Evolutionary conservation across 1,140 invertebrate species (phyloP).

Genomic region (Coelopa frigida): DNA sequence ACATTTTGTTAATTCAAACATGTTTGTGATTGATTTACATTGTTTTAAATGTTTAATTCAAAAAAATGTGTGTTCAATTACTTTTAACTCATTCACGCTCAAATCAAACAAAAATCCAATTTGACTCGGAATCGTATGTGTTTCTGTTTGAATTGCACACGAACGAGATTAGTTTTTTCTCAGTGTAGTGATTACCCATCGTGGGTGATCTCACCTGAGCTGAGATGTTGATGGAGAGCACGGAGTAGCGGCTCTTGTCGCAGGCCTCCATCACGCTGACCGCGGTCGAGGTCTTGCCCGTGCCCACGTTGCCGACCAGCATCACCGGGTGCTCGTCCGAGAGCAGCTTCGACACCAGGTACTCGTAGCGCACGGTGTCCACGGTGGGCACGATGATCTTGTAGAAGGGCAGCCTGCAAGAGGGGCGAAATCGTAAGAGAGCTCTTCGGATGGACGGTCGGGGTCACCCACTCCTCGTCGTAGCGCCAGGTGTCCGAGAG

Average conservation of each 20-base stretch:
- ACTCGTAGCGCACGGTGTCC: slow-evolving; percentile 73
- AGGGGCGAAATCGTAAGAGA: slow-evolving; percentile 15
- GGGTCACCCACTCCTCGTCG: slow-evolving; percentile 50
- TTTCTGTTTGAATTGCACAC: too few relatives aligned
- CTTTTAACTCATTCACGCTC: too few relatives aligned
- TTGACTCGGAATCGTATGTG: too few relatives aligned
- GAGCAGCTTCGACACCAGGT: slow-evolving; percentile 57
- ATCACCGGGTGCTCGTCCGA: slow-evolving; percentile 59
- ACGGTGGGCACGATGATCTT: slow-evolving; percentile 76
- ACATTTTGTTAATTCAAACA: too few relatives aligned
- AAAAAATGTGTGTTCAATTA: too few relatives aligned
- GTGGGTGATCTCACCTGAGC: slow-evolving; percentile 52
- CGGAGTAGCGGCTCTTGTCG: slow-evolving; percentile 55
- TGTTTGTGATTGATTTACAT: too few relatives aligned
- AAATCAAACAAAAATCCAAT: too few relatives aligned
- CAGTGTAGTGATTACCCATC: too few relatives aligned
- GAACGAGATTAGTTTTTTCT: too few relatives aligned
- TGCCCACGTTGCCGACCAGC: slow-evolving; percentile 71
- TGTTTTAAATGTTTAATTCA: too few relatives aligned
- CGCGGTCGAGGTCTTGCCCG: slow-evolving; percentile 72
- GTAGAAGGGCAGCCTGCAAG: slow-evolving; percentile 64
- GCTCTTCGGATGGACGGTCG: neutral
- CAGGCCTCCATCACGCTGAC: slow-evolving; percentile 58
- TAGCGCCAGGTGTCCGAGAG: slow-evolving; percentile 63
- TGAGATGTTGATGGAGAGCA: slow-evolving; percentile 75